phyloP scores from a whole-genome alignment of 2,888 invertebrate species.

The Ichneumoninae sp. region DNA sequence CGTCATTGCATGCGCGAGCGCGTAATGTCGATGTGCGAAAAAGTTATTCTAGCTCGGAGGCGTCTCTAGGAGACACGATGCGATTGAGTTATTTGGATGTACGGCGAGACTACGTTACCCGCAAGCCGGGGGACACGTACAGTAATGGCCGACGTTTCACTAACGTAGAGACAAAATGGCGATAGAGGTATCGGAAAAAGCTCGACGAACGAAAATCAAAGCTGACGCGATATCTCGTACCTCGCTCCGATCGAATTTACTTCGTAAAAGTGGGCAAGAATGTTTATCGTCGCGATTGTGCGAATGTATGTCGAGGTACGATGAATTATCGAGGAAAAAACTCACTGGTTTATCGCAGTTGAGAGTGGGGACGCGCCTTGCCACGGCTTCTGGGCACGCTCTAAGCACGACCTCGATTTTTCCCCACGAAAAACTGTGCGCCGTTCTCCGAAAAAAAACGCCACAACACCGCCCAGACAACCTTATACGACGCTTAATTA shows the following conservation, averaged over 20 bases:
- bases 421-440: slow-evolving; percentile 29
- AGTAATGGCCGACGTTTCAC: slow-evolving; percentile 82
- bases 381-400: slow-evolving; percentile 54
- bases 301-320: background rate
- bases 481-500: slow-evolving; percentile 21
- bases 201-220: slow-evolving; percentile 61
- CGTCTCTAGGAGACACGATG: slow-evolving; percentile 24
- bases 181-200: slow-evolving; percentile 75
- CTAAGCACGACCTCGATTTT: slow-evolving; percentile 72
- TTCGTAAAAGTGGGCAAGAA: slow-evolving; percentile 13
- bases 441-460: background rate
- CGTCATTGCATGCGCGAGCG: background rate
- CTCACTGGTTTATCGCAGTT: slow-evolving; percentile 39
- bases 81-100: slow-evolving; percentile 21
- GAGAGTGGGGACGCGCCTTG: slow-evolving; percentile 48
- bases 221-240: slow-evolving; percentile 16
- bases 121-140: slow-evolving; percentile 73
- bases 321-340: slow-evolving; percentile 42
- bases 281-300: slow-evolving; percentile 5
- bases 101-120: slow-evolving; percentile 55
- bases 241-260: background rate
- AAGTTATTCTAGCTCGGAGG: slow-evolving; percentile 3
- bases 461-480: slow-evolving; percentile 37
- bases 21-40: slow-evolving; percentile 1
- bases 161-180: slow-evolving; percentile 82